Evolutionary conservation across 1,140 invertebrate species (phyloP).

Genomic region (Ladona fulva): DNA sequence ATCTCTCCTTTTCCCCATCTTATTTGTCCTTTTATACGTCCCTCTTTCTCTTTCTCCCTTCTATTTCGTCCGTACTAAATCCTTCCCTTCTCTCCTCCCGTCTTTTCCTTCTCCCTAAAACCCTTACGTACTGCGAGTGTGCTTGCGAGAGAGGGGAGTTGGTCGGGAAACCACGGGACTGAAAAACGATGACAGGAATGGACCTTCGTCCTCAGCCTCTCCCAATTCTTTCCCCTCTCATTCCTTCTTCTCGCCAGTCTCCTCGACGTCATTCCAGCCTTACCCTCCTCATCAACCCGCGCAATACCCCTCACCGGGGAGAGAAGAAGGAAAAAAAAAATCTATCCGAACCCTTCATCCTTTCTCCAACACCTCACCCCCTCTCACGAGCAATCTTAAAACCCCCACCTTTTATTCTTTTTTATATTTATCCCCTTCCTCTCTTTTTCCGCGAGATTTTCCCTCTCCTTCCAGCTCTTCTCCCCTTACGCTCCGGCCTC

Average conservation of each 20-base stretch:
- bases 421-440: background rate
- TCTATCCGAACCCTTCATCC: no score
- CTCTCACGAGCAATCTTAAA: background rate
- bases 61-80: no score
- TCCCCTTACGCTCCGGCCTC: background rate
- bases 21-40: no score
- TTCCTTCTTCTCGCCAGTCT: background rate
- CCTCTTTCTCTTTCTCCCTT: background rate
- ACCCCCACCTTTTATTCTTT: background rate
- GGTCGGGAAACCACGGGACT: background rate
- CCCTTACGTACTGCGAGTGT: background rate
- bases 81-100: background rate
- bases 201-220: background rate
- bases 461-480: background rate
- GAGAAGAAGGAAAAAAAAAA: no score
- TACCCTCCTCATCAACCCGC: background rate
- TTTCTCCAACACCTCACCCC: background rate
- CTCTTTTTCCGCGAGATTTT: background rate
- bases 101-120: background rate
- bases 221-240: background rate
- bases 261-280: background rate
- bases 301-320: no score
- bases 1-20: no score
- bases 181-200: slow-evolving; percentile 1
- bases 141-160: background rate